A percentile compares a stretch with the other conserved stretches of the same genome.
Evolutionary conservation across 2,888 invertebrate species (phyloP).

Genomic region (Eilema griseolum): DNA sequence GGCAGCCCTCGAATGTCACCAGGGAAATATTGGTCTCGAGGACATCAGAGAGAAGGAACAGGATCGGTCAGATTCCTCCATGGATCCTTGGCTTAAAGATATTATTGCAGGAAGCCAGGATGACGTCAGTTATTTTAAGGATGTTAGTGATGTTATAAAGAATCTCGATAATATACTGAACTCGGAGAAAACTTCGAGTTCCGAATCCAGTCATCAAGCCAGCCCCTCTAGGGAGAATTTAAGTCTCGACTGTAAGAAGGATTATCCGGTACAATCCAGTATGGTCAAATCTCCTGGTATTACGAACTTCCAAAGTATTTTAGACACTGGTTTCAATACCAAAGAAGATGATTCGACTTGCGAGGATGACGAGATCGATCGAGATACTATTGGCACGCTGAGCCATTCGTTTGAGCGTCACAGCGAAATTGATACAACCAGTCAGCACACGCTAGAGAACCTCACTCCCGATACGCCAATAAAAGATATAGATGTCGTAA

Average conservation of each 20-base stretch:
- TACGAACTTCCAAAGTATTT: slow-evolving; percentile 78
- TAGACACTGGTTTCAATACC: slow-evolving; percentile 69
- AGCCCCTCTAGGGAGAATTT: slow-evolving; percentile 84
- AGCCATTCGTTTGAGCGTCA: slow-evolving; percentile 83
- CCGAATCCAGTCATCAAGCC: slow-evolving; percentile 86
- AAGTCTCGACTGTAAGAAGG: slow-evolving; percentile 81
- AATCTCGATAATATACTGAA: slow-evolving; percentile 89
- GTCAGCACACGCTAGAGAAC: slow-evolving; percentile 81
- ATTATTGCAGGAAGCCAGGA: slow-evolving; percentile 87
- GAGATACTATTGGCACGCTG: slow-evolving; percentile 78
- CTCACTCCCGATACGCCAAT: slow-evolving; percentile 80
- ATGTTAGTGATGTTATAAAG: slow-evolving; percentile 88
- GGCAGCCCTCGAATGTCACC: slow-evolving; percentile 75
- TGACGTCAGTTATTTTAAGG: slow-evolving; percentile 87
- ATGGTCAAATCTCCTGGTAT: slow-evolving; percentile 83
- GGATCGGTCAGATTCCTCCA: slow-evolving; percentile 77
- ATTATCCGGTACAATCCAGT: slow-evolving; percentile 75
- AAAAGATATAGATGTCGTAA: slow-evolving; percentile 69
- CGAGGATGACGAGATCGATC: slow-evolving; percentile 75
- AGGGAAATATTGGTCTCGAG: slow-evolving; percentile 73
- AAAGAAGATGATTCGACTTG: slow-evolving; percentile 59
- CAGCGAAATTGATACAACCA: slow-evolving; percentile 68
- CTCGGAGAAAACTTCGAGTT: slow-evolving; percentile 87
- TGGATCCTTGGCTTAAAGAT: slow-evolving; percentile 88
- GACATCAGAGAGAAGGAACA: slow-evolving; percentile 69